phyloP scores from a whole-genome alignment of 2,113 vertebrate species.

The Gavia stellata region DNA sequence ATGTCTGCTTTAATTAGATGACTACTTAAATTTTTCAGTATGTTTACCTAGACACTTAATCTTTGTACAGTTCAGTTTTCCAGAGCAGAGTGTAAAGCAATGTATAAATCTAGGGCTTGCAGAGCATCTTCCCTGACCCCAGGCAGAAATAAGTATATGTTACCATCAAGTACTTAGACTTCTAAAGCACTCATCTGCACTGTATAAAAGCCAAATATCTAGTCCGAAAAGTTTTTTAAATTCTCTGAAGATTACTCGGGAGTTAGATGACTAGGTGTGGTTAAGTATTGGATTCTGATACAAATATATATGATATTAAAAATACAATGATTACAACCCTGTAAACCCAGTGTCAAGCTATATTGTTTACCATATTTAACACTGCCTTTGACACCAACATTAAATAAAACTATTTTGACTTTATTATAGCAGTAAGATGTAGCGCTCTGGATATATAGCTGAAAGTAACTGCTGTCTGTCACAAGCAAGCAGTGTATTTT shows the following conservation, averaged over 20 bases:
- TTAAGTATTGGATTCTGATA: background rate
- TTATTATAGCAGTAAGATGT: background rate
- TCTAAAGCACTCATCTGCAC: background rate
- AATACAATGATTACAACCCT: background rate
- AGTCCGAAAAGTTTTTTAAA: background rate
- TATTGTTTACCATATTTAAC: background rate
- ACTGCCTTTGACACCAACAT: background rate
- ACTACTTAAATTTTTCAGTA: conserved; percentile 19
- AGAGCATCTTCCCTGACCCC: conserved; percentile 6
- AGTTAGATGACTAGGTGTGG: background rate
- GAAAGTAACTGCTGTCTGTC: background rate
- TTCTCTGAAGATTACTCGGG: background rate
- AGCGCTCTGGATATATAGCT: background rate
- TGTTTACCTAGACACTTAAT: conserved; percentile 46
- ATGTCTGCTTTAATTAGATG: conserved; percentile 31
- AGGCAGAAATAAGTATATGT: background rate
- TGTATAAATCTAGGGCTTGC: background rate
- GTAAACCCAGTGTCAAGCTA: background rate
- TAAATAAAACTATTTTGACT: background rate
- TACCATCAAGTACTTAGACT: background rate
- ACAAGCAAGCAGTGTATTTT: background rate
- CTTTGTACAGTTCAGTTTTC: conserved; percentile 8
- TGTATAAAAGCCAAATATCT: background rate
- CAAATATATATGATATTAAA: background rate
- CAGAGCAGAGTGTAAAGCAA: background rate